phyloP scores from a whole-genome alignment of 2,113 vertebrate genomes.

The Puntigrus tetrazona region DNA sequence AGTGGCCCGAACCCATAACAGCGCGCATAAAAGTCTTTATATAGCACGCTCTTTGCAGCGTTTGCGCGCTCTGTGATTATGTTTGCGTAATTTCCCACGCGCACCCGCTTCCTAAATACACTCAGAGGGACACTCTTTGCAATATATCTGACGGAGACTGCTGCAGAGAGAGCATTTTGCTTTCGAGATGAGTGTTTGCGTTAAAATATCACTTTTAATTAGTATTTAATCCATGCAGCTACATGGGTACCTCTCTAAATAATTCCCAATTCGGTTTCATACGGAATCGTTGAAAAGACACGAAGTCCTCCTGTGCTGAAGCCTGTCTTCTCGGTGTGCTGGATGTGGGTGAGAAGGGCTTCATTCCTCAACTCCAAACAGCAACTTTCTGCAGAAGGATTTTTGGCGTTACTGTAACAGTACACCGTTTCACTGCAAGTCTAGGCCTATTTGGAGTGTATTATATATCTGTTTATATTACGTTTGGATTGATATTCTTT shows the following conservation, averaged over 20 bases:
- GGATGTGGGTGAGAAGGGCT: neutral
- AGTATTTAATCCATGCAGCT: neutral
- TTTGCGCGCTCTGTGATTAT: constrained; percentile 5
- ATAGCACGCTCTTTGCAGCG: neutral
- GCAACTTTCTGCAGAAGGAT: neutral
- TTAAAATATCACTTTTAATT: neutral
- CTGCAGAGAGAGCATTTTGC: neutral
- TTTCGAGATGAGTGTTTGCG: neutral
- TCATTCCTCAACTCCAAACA: neutral
- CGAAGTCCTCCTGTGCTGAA: too few species aligned
- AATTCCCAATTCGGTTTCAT: neutral
- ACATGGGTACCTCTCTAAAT: neutral
- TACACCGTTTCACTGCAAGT: neutral
- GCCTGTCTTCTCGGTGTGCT: neutral
- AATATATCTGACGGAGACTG: neutral
- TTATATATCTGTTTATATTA: neutral
- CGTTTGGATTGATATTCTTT: neutral
- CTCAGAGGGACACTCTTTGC: neutral
- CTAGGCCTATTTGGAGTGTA: neutral
- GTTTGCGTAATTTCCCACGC: neutral
- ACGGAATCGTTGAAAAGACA: too few species aligned
- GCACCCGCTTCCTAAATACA: neutral
- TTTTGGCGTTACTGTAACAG: neutral
- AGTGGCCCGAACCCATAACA: neutral
- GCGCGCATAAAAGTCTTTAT: neutral